A percentile compares a stretch with the other conserved stretches of the same genome.
Evolutionary conservation across 2,888 invertebrate genomes (phyloP).

Genomic region (Andrena camellia): DNA sequence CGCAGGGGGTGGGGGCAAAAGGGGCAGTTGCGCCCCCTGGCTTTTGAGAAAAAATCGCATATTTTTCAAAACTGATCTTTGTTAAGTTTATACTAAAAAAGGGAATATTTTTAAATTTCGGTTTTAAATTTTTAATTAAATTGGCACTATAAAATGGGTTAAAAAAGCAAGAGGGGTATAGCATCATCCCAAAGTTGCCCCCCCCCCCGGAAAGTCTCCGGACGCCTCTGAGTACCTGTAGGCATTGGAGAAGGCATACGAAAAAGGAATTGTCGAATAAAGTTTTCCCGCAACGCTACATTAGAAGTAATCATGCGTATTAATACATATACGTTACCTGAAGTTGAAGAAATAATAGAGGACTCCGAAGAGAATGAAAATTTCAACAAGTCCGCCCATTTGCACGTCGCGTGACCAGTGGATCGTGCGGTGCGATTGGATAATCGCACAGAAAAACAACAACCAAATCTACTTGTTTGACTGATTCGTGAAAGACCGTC

Average conservation of each 20-base stretch:
- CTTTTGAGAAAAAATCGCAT: no score
- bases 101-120: no score
- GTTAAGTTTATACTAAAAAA: no score
- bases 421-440: conserved; percentile 4
- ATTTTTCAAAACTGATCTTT: no score
- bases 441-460: conserved; percentile 4
- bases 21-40: no score
- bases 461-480: conserved; percentile 3
- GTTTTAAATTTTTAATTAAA: no score
- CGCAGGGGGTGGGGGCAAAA: no score
- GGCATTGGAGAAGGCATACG: neutral
- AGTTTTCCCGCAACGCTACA: neutral
- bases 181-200: no score
- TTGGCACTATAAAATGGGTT: no score
- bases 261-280: neutral
- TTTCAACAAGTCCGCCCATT: conserved; percentile 88
- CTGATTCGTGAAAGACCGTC: conserved; percentile 12
- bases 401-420: neutral
- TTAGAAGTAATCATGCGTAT: neutral
- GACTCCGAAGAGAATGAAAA: conserved; percentile 88
- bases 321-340: conserved; percentile 84
- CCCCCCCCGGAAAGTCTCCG: no score
- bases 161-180: no score
- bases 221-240: no score
- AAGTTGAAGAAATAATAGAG: conserved; percentile 89